A percentile compares a stretch with the other conserved stretches of the same genome.
Conservation (phyloP, 37 sponge, comb jelly and placozoan species). For the Beroe ovata region DNA sequence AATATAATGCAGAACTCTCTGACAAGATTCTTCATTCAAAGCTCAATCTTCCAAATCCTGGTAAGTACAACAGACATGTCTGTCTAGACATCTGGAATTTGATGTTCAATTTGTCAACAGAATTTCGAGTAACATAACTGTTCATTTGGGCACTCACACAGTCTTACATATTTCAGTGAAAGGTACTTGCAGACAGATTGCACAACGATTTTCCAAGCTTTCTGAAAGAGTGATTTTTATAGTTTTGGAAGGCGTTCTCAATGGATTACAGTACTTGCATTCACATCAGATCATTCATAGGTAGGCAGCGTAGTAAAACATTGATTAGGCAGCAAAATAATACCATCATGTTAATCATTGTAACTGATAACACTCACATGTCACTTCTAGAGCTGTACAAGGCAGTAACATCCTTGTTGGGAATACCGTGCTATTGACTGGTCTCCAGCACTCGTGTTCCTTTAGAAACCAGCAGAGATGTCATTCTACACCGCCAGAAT, state of each 20-base stretch:
- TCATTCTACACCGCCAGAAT: not conserved
- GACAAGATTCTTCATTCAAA: not conserved
- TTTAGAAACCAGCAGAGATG: not conserved
- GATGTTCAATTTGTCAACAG: too few species aligned
- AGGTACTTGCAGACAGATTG: conserved; percentile 23
- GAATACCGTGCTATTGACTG: not conserved
- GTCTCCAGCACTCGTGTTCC: conserved; percentile 4
- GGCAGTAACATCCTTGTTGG: conserved; percentile 27
- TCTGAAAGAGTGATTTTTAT: not conserved
- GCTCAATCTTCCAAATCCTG: not conserved
- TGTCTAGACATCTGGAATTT: too few species aligned
- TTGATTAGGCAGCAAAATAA: too few species aligned
- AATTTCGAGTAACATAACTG: too few species aligned
- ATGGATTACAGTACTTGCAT: conserved; percentile 21
- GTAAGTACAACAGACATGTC: too few species aligned
- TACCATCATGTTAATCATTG: too few species aligned
- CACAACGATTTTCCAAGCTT: not conserved
- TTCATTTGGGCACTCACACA: too few species aligned
- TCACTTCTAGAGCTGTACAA: conserved; percentile 40
- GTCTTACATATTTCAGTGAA: conserved; percentile 1
- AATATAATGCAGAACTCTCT: not conserved
- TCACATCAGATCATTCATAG: conserved; percentile 51
- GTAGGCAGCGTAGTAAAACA: too few species aligned
- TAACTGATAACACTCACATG: too few species aligned
- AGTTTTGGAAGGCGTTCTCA: conserved; percentile 36